Conservation (phyloP, 2,888 invertebrate species). For the Pseudoips prasinana region DNA sequence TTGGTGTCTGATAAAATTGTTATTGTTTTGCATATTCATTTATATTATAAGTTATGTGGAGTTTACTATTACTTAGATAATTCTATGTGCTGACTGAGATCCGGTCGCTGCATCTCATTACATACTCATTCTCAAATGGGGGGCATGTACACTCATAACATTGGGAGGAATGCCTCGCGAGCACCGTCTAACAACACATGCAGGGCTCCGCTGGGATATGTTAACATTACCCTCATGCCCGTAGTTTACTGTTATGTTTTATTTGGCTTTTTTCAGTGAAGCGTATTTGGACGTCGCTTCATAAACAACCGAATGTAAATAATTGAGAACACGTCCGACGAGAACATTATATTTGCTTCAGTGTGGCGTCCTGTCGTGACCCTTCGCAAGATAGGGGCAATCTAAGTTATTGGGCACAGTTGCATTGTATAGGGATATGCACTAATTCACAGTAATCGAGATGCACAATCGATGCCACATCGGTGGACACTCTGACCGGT, state of each 20-base stretch:
- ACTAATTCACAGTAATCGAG: slow-evolving; percentile 58
- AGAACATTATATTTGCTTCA: slow-evolving; percentile 73
- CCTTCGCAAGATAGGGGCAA: slow-evolving; percentile 56
- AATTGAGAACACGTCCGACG: slow-evolving; percentile 51
- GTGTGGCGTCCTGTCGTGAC: slow-evolving; percentile 77
- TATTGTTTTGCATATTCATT: slow-evolving; percentile 72
- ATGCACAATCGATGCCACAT: too few relatives aligned
- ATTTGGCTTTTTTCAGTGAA: slow-evolving; percentile 67
- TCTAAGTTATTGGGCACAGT: slow-evolving; percentile 78
- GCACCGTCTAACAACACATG: slow-evolving; percentile 49
- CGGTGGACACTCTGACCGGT: too few relatives aligned
- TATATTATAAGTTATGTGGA: slow-evolving; percentile 61
- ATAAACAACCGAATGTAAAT: slow-evolving; percentile 67
- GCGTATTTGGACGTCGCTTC: slow-evolving; percentile 70
- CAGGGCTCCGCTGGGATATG: slow-evolving; percentile 34
- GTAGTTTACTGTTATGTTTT: slow-evolving; percentile 53
- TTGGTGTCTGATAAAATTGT: slow-evolving; percentile 66
- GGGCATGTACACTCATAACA: slow-evolving; percentile 50
- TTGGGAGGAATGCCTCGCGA: slow-evolving; percentile 41
- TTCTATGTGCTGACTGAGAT: slow-evolving; percentile 41
- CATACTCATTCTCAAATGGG: slow-evolving; percentile 49
- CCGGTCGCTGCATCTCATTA: slow-evolving; percentile 52
- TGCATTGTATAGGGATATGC: slow-evolving; percentile 78
- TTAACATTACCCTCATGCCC: slow-evolving; percentile 44
- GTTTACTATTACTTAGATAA: slow-evolving; percentile 45